Conservation (phyloP, 1,140 invertebrate species). For the Apis florea region DNA sequence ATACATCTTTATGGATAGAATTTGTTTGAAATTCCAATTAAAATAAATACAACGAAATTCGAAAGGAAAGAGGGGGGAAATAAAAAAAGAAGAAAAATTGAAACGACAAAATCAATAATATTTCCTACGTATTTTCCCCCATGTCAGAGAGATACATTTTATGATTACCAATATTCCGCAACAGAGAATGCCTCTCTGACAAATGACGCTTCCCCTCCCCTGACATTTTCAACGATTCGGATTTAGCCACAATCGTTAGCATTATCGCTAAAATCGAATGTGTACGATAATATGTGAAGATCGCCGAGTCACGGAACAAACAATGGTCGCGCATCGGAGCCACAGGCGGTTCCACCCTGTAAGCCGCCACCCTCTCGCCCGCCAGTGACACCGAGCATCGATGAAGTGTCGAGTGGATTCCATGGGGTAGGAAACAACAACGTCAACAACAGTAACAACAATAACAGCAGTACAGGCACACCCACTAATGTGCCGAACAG, state of each 20-base stretch:
- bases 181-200: background rate
- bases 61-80: background rate
- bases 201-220: background rate
- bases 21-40: background rate
- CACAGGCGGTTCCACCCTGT: conserved; percentile 71
- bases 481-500: conserved; percentile 72
- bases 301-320: conserved; percentile 72
- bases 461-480: conserved; percentile 57
- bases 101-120: background rate
- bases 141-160: background rate
- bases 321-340: conserved; percentile 69
- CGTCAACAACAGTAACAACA: conserved; percentile 57
- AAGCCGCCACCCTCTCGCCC: conserved; percentile 73
- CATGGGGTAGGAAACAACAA: conserved; percentile 53
- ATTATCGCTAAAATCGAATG: conserved; percentile 8
- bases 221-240: conserved; percentile 1
- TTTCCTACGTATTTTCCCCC: background rate
- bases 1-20: background rate
- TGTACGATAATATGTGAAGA: conserved; percentile 50
- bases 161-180: background rate
- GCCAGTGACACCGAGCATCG: conserved; percentile 70
- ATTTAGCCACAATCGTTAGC: background rate
- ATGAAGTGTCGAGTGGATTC: conserved; percentile 62
- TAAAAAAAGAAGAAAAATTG: background rate
- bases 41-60: background rate